phyloP scores from a whole-genome alignment of 2,888 invertebrate genomes.

The Halictus ligatus region DNA sequence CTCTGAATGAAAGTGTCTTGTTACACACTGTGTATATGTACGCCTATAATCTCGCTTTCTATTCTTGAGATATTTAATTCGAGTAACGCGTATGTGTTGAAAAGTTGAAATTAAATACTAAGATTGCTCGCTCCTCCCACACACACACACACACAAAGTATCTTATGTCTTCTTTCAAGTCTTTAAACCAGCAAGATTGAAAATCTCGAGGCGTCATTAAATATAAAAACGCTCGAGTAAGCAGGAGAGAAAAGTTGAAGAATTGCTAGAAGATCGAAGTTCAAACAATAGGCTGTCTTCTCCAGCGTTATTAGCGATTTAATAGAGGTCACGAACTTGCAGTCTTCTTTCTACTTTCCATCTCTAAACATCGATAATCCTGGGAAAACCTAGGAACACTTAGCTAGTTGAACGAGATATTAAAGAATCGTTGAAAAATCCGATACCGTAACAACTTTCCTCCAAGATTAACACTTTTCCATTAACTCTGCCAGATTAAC shows the following conservation, averaged over 20 bases:
- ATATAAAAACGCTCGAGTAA: background rate
- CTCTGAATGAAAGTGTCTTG: background rate
- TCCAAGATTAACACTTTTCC: background rate
- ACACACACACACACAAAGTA: too few species aligned
- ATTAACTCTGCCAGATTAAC: background rate
- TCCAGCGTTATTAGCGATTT: background rate
- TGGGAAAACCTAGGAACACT: background rate
- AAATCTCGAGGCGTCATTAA: slow-evolving; percentile 5
- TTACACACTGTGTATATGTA: background rate
- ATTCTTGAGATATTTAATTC: background rate
- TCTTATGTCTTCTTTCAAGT: too few species aligned
- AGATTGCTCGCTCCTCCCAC: background rate
- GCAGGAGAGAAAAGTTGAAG: background rate
- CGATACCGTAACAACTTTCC: background rate
- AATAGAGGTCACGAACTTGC: background rate
- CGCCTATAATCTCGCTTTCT: background rate
- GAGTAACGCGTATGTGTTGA: background rate
- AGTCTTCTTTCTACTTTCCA: background rate
- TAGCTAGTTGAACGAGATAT: background rate
- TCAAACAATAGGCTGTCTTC: background rate
- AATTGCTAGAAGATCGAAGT: background rate
- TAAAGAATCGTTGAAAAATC: background rate
- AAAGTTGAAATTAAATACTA: background rate
- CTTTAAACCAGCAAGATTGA: background rate
- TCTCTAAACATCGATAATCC: background rate